Conservation (phyloP, 2,113 vertebrate genomes). For the Micronisus gabar region DNA sequence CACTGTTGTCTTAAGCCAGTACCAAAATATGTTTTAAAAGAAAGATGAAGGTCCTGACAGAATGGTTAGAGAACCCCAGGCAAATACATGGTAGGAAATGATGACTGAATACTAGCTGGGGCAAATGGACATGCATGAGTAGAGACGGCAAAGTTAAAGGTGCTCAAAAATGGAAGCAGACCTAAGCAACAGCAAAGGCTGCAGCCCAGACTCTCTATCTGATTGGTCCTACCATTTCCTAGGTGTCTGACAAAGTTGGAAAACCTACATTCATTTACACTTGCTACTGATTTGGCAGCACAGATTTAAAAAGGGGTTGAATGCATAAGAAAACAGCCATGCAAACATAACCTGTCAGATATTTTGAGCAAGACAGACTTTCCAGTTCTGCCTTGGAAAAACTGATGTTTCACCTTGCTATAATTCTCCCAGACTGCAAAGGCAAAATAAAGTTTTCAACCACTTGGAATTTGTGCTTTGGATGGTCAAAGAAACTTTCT, state of each 20-base stretch:
- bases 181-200: neutral
- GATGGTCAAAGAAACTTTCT: neutral
- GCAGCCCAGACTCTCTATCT: neutral
- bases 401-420: neutral
- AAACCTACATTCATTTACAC: neutral
- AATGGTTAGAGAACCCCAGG: neutral
- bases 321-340: neutral
- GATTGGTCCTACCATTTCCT: neutral
- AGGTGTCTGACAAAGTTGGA: neutral
- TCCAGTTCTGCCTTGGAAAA: neutral
- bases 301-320: neutral
- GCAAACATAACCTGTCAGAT: neutral
- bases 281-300: neutral
- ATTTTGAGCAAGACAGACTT: neutral
- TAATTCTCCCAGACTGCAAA: neutral
- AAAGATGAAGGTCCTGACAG: neutral
- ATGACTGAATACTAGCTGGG: neutral
- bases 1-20: neutral
- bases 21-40: neutral
- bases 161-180: neutral
- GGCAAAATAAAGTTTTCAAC: neutral
- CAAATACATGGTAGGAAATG: neutral
- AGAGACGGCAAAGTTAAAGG: neutral
- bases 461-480: neutral
- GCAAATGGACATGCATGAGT: fast-evolving